These are phyloP conservation scores for Eilema sororculum DNA, from an alignment of 2,888 invertebrate genomes.

Conservation along the genomic window DNA sequence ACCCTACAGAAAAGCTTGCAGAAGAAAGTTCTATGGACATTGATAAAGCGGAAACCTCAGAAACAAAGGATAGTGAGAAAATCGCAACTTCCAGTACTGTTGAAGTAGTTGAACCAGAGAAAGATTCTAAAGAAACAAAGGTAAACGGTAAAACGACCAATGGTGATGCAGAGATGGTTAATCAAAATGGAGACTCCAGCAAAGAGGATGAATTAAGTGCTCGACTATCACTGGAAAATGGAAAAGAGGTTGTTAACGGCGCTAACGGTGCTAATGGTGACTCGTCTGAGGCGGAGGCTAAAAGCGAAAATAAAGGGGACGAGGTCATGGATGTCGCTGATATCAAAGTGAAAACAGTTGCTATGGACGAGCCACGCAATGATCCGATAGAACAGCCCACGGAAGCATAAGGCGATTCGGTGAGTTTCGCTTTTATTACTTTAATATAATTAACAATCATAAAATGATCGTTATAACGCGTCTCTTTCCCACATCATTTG, in stretches of 20 bases:
- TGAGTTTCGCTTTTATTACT: constrained; percentile 56
- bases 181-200: constrained; percentile 71
- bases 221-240: constrained; percentile 74
- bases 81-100: constrained; percentile 44
- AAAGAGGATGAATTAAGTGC: constrained; percentile 72
- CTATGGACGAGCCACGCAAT: constrained; percentile 78
- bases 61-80: constrained; percentile 33
- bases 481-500: neutral
- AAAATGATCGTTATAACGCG: neutral
- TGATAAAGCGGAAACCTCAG: constrained; percentile 13
- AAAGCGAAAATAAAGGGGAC: constrained; percentile 73
- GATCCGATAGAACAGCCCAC: constrained; percentile 83
- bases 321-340: constrained; percentile 68
- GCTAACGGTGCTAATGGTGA: constrained; percentile 68
- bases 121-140: constrained; percentile 63
- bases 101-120: constrained; percentile 53
- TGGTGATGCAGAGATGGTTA: constrained; percentile 62
- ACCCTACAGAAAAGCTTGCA: constrained; percentile 26
- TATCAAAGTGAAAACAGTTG: constrained; percentile 86
- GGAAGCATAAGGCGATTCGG: constrained; percentile 81
- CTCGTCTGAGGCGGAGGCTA: constrained; percentile 58
- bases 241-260: constrained; percentile 66
- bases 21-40: constrained; percentile 28
- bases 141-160: constrained; percentile 77
- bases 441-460: neutral